Evolutionary conservation across 2,797 vertebrate species (phyloP).

Genomic region (Danionella dracula): DNA sequence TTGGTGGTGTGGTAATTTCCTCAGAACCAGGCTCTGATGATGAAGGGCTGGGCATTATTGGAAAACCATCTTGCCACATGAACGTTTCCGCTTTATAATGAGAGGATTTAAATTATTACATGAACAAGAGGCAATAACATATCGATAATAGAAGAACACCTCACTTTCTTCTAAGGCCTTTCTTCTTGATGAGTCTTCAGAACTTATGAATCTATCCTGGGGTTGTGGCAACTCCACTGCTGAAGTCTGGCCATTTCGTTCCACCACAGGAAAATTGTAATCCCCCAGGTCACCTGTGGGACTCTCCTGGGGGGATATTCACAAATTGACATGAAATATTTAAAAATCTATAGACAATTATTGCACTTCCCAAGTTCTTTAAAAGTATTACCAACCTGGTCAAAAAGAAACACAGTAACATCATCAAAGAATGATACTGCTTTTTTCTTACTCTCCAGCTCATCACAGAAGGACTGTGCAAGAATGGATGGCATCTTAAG

Average conservation of each 20-base stretch:
- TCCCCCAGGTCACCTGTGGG: slow-evolving; percentile 87
- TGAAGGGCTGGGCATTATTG: slow-evolving; percentile 57
- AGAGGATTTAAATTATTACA: too few relatives aligned
- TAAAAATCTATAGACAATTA: too few relatives aligned
- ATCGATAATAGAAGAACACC: too few relatives aligned
- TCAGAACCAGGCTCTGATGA: slow-evolving; percentile 52
- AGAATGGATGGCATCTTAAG: slow-evolving; percentile 87
- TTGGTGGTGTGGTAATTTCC: slow-evolving; percentile 35
- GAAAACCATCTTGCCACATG: slow-evolving; percentile 69
- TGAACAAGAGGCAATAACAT: too few relatives aligned
- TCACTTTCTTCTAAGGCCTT: slow-evolving; percentile 69
- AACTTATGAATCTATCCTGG: slow-evolving; percentile 38
- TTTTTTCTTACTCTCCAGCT: slow-evolving; percentile 90
- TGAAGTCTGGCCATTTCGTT: slow-evolving; percentile 52
- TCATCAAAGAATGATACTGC: slow-evolving; percentile 95
- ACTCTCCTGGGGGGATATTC: slow-evolving; percentile 86
- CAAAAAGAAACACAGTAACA: slow-evolving; percentile 96
- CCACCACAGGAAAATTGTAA: slow-evolving; percentile 69
- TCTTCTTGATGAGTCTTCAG: slow-evolving; percentile 56
- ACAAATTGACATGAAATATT: too few relatives aligned
- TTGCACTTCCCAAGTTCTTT: too few relatives aligned
- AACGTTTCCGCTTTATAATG: slow-evolving; percentile 62
- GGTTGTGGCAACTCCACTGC: slow-evolving; percentile 45
- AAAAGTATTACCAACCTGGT: slow-evolving; percentile 80
- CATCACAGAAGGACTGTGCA: slow-evolving; percentile 77